A percentile compares a stretch with the other conserved stretches of the same genome.
Conservation (phyloP, 2,113 vertebrate genomes). For the Lophura nycthemera region DNA sequence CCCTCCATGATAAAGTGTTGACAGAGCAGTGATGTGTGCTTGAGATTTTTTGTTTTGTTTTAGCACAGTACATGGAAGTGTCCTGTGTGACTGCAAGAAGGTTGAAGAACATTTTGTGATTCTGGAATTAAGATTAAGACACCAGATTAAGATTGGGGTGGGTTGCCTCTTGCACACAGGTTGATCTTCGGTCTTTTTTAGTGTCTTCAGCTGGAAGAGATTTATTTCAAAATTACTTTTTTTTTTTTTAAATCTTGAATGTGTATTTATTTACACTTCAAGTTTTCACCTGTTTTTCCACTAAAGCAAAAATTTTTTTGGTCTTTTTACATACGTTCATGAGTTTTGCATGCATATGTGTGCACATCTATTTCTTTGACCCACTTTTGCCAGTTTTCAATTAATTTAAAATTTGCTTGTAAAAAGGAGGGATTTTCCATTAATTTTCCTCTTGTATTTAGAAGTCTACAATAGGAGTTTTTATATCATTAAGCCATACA, state of each 20-base stretch:
- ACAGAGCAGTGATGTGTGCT: not conserved
- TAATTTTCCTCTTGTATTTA: not conserved
- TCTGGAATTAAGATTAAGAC: not conserved
- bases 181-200: not conserved
- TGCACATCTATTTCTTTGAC: not conserved
- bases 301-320: not conserved
- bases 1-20: not conserved
- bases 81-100: not conserved
- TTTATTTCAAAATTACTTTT: not conserved
- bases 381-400: not conserved
- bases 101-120: not conserved
- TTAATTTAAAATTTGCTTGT: not conserved
- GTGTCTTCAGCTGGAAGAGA: not conserved
- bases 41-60: not conserved
- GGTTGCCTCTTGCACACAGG: not conserved
- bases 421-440: not conserved
- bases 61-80: not conserved
- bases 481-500: not conserved
- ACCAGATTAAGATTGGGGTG: not conserved
- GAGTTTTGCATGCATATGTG: not conserved
- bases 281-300: not conserved
- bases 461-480: not conserved
- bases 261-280: not conserved
- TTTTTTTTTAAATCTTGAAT: not conserved
- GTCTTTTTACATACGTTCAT: not conserved